Percentiles rank a stretch among this genome's conserved stretches.
Evolutionary conservation across 2,797 vertebrate species (phyloP).

Genomic region (Acridotheres tristis): DNA sequence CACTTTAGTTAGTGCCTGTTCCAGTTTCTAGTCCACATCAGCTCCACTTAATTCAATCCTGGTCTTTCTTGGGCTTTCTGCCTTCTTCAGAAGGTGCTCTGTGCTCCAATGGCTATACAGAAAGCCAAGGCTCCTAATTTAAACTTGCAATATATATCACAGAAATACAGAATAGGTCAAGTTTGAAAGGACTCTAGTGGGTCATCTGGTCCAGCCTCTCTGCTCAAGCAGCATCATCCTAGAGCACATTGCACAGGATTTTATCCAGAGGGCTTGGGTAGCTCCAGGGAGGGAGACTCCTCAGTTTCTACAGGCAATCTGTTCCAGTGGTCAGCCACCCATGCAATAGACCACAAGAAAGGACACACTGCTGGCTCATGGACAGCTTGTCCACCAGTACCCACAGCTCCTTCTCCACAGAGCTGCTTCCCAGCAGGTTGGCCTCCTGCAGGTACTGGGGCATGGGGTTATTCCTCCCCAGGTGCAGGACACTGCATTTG

Average conservation of each 20-base stretch:
- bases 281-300: neutral
- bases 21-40: neutral
- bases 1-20: neutral
- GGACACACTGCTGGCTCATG: neutral
- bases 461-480: neutral
- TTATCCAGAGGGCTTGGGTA: neutral
- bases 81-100: neutral
- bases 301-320: too few species aligned
- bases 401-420: neutral
- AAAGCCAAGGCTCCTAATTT: neutral
- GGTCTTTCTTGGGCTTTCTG: neutral
- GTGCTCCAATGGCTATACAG: neutral
- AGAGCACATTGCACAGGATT: neutral
- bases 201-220: neutral
- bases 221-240: neutral
- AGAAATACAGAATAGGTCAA: neutral
- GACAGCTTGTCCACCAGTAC: neutral
- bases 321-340: neutral
- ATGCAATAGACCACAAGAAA: accelerated
- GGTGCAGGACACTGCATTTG: neutral
- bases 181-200: neutral
- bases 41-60: neutral
- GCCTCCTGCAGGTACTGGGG: neutral
- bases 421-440: neutral
- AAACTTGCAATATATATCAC: neutral